Percentiles rank a stretch among this genome's conserved stretches.
These are phyloP conservation scores for Shinisaurus crocodilurus DNA, from an alignment of 2,113 vertebrate genomes.

Conservation along the genomic window DNA sequence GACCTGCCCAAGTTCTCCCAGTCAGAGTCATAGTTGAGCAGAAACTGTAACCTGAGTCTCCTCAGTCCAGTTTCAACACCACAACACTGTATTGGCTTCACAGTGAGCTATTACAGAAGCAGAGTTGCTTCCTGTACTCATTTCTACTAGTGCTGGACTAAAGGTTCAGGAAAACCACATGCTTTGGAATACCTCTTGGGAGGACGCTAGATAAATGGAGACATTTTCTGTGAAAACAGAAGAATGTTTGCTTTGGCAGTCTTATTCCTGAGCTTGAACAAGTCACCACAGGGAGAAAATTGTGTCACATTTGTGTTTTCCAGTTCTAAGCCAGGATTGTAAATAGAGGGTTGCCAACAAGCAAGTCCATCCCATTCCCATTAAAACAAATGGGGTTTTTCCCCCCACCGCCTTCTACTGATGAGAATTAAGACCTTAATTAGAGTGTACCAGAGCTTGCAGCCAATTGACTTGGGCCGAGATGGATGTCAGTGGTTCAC, in stretches of 20 bases:
- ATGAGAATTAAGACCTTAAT: conserved; percentile 22
- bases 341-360: conserved; percentile 36
- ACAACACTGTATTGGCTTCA: not conserved
- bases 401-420: not conserved
- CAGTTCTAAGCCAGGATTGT: conserved; percentile 20
- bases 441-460: not conserved
- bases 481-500: conserved; percentile 12
- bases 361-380: not conserved
- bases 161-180: not conserved
- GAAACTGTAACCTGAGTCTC: not conserved
- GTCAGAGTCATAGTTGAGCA: too few species aligned
- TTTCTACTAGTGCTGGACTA: not conserved
- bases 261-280: conserved; percentile 25
- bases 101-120: not conserved
- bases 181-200: not conserved
- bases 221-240: not conserved
- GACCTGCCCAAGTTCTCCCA: not conserved
- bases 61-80: not conserved
- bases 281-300: conserved; percentile 32
- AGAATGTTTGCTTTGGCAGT: conserved; percentile 32
- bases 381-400: conserved; percentile 33
- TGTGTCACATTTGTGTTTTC: not conserved
- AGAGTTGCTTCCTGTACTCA: not conserved
- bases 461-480: conserved; percentile 20
- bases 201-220: not conserved